Conservation (phyloP, 2,888 invertebrate species). For the Agriopis aurantiaria region DNA sequence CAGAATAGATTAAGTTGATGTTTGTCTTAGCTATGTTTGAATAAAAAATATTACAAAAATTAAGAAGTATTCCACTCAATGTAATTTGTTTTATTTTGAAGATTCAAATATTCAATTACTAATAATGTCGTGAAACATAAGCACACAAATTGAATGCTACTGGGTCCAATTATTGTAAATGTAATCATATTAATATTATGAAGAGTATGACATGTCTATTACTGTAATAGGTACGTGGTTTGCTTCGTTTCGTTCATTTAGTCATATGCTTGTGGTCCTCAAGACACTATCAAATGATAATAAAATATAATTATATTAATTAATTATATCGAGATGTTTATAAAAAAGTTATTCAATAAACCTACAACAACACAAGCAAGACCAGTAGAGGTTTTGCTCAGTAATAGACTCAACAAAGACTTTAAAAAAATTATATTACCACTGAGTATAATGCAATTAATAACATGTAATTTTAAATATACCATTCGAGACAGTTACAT, state of each 20-base stretch:
- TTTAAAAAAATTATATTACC: slow-evolving; percentile 12
- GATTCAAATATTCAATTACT: too few species aligned
- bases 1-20: background rate
- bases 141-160: too few species aligned
- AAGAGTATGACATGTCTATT: too few species aligned
- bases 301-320: background rate
- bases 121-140: too few species aligned
- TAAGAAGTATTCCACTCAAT: background rate
- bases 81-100: too few species aligned
- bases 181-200: too few species aligned
- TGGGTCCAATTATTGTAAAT: too few species aligned
- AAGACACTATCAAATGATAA: background rate
- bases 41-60: background rate
- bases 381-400: slow-evolving; percentile 6
- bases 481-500: background rate
- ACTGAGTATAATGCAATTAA: background rate
- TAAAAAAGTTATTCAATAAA: background rate
- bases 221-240: too few species aligned
- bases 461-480: slow-evolving; percentile 9
- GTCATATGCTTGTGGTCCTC: background rate
- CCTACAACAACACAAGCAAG: background rate
- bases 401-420: slow-evolving; percentile 9
- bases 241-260: background rate
- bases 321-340: background rate
- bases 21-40: background rate